Evolutionary conservation across 2,888 invertebrate species (phyloP).

Genomic region (Dicyrtoma fusca): DNA sequence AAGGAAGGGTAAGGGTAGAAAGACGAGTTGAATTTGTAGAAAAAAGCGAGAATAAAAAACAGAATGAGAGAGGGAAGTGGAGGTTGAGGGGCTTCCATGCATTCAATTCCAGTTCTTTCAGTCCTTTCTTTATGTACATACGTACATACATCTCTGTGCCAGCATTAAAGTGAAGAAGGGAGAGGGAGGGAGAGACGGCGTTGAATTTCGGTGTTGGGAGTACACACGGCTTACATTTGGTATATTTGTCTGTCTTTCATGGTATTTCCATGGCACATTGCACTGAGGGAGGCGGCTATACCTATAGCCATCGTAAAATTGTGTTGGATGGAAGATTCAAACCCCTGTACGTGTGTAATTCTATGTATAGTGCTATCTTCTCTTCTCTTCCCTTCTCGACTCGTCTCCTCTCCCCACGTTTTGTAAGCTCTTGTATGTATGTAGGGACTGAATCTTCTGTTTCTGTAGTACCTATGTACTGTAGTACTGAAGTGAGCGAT

Average conservation of each 20-base stretch:
- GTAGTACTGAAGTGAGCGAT: neutral
- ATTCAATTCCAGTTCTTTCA: conserved; percentile 26
- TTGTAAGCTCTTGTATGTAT: conserved; percentile 4
- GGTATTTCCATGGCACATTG: no score
- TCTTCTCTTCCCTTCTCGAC: conserved; percentile 3
- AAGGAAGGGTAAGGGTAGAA: neutral
- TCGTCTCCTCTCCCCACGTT: neutral
- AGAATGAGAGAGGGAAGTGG: conserved; percentile 29
- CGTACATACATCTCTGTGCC: neutral
- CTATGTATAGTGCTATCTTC: no score
- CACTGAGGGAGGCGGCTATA: no score
- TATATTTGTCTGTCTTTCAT: no score
- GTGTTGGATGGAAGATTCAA: no score
- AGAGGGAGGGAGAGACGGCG: neutral
- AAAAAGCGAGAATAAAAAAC: conserved; percentile 9
- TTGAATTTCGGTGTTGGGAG: conserved; percentile 19
- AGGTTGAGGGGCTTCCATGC: conserved; percentile 37
- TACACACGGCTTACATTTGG: no score
- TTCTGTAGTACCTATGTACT: neutral
- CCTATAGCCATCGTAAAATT: no score
- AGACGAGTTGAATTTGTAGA: neutral
- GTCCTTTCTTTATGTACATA: conserved; percentile 9
- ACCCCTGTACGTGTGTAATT: no score
- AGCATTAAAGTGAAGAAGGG: neutral
- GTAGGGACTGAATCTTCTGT: neutral